Conservation (phyloP, 2,888 invertebrate genomes). For the Cetonia aurata region DNA sequence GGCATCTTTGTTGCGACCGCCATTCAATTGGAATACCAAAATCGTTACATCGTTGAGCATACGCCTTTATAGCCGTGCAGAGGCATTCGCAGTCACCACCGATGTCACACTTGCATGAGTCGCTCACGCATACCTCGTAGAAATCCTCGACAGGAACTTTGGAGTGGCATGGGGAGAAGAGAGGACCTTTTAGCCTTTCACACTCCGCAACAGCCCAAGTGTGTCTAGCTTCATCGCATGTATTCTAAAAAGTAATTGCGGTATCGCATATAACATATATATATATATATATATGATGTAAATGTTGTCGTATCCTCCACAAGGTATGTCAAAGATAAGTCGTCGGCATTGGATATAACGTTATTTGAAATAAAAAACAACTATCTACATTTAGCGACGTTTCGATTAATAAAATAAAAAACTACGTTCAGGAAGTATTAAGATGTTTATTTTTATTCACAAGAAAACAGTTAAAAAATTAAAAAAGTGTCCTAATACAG, state of each 20-base stretch:
- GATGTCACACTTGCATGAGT: slow-evolving; percentile 19
- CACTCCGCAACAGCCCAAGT: slow-evolving; percentile 7
- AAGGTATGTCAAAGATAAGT: too few species aligned
- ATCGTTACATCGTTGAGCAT: slow-evolving; percentile 21
- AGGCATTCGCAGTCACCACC: slow-evolving; percentile 15
- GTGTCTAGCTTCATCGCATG: neutral
- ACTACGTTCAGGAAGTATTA: too few species aligned
- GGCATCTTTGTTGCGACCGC: slow-evolving; percentile 6
- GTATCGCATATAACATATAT: neutral
- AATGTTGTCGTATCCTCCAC: too few species aligned
- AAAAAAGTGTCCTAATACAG: too few species aligned
- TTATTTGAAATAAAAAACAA: too few species aligned
- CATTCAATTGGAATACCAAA: slow-evolving; percentile 11
- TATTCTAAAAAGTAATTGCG: neutral
- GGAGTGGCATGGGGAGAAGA: slow-evolving; percentile 3
- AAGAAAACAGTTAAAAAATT: too few species aligned
- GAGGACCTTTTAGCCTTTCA: neutral
- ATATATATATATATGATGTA: too few species aligned
- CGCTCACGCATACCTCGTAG: slow-evolving; percentile 18
- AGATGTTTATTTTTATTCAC: too few species aligned
- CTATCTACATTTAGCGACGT: too few species aligned
- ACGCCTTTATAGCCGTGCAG: slow-evolving; percentile 4
- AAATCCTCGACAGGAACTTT: neutral
- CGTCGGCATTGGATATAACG: too few species aligned
- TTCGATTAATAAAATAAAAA: too few species aligned